phyloP scores from a whole-genome alignment of 64 coral and sea anemone species.

The Stichodactyla helianthus region DNA sequence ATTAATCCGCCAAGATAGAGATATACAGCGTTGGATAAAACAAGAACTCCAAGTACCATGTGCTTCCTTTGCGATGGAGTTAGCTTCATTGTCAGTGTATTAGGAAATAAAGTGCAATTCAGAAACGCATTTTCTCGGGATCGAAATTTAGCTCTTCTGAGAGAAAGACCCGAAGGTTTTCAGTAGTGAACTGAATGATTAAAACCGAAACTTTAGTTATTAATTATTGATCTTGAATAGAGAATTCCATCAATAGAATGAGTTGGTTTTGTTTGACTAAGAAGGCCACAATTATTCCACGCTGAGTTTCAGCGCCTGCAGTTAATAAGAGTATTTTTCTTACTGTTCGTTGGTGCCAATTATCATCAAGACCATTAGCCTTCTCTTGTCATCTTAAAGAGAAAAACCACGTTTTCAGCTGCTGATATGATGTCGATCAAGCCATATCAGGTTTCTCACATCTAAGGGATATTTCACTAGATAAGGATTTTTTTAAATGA shows the following conservation, averaged over 20 bases:
- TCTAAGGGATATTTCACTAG: too few species aligned
- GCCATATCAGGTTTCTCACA: too few species aligned
- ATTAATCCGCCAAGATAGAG: constrained; percentile 79
- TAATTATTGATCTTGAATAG: not conserved
- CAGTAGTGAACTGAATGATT: not conserved
- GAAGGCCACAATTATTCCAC: not conserved
- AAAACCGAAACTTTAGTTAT: not conserved
- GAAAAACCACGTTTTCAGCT: too few species aligned
- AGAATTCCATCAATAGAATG: not conserved
- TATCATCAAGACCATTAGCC: too few species aligned
- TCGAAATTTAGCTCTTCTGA: too few species aligned
- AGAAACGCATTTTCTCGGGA: too few species aligned
- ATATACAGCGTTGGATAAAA: constrained; percentile 66
- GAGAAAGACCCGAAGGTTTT: not conserved
- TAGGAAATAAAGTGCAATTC: not conserved
- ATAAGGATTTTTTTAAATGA: too few species aligned
- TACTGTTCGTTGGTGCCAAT: too few species aligned
- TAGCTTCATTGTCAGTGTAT: constrained; percentile 49
- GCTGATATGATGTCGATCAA: too few species aligned
- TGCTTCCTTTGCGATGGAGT: constrained; percentile 56
- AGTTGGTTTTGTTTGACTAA: not conserved
- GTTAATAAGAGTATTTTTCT: not conserved
- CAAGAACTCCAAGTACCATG: constrained; percentile 55
- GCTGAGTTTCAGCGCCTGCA: not conserved
- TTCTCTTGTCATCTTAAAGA: too few species aligned